These are phyloP conservation scores for Carcina quercana DNA, from an alignment of 2,888 invertebrate genomes.

Conservation along the genomic window DNA sequence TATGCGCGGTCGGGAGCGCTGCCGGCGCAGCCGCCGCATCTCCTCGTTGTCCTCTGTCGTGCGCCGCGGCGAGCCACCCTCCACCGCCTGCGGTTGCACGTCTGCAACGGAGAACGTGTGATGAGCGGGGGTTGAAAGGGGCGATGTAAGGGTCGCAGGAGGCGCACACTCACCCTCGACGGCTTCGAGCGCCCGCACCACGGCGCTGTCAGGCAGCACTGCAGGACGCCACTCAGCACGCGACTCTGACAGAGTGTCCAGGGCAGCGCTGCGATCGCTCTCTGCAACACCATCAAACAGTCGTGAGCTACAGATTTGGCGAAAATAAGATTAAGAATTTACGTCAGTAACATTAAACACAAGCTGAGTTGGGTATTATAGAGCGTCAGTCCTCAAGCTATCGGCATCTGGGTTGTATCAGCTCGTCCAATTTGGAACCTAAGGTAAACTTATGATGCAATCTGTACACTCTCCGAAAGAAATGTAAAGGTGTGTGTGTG, in stretches of 20 bases:
- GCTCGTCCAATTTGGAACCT: too few species aligned
- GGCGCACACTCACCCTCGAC: conserved; percentile 87
- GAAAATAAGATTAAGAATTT: too few species aligned
- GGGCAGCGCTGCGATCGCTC: conserved; percentile 81
- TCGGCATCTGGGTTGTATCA: too few species aligned
- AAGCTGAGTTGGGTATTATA: too few species aligned
- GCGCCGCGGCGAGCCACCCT: conserved; percentile 85
- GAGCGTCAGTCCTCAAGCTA: too few species aligned
- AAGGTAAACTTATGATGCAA: too few species aligned
- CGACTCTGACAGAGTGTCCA: conserved; percentile 85
- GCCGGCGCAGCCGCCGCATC: conserved; percentile 73
- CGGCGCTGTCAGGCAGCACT: conserved; percentile 85
- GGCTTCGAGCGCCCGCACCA: conserved; percentile 88
- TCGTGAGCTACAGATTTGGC: background rate
- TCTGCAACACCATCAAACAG: too few species aligned
- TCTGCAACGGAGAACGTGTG: conserved; percentile 65
- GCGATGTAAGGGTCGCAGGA: background rate
- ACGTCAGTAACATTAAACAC: too few species aligned
- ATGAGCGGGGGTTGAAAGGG: background rate
- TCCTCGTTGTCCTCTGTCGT: conserved; percentile 82
- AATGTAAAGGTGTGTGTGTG: too few species aligned
- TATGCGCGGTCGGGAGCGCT: conserved; percentile 70
- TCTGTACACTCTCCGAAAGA: too few species aligned
- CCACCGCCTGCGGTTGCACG: conserved; percentile 82
- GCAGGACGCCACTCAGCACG: conserved; percentile 87